These are phyloP conservation scores for Epinephelus cyanopodus DNA, from an alignment of 2,113 vertebrate genomes.

Conservation along the genomic window DNA sequence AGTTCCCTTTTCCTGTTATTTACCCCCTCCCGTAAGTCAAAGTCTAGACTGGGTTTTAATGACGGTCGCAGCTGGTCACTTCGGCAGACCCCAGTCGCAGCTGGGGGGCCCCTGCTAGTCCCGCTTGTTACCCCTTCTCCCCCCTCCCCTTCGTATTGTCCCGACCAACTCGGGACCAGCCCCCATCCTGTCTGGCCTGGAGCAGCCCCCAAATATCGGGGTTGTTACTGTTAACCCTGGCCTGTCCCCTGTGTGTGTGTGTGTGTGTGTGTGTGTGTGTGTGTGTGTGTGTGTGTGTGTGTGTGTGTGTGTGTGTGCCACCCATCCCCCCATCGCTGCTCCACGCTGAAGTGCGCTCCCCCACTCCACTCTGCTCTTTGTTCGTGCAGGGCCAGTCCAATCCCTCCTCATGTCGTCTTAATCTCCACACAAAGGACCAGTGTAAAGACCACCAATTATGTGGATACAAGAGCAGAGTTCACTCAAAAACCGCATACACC, in stretches of 20 bases:
- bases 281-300: too few relatives aligned
- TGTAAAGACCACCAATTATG: conserved; percentile 85
- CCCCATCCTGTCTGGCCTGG: conserved; percentile 72
- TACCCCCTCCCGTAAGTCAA: conserved; percentile 75
- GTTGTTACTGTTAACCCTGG: conserved; percentile 64
- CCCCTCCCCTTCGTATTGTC: conserved; percentile 60
- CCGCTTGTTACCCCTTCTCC: conserved; percentile 16
- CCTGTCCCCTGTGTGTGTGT: conserved; percentile 22
- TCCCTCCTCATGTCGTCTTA: conserved; percentile 85
- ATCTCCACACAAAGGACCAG: conserved; percentile 87
- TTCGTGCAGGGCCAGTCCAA: conserved; percentile 76
- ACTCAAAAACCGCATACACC: conserved; percentile 56
- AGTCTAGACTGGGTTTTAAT: conserved; percentile 88
- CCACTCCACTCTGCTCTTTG: conserved; percentile 77
- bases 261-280: too few relatives aligned
- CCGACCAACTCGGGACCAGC: conserved; percentile 52
- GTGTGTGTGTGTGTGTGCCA: neutral
- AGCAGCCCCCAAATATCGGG: conserved; percentile 60
- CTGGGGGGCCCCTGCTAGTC: conserved; percentile 62
- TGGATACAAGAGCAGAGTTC: conserved; percentile 78
- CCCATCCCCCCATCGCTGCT: conserved; percentile 63
- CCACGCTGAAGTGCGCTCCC: conserved; percentile 56
- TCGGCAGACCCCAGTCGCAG: conserved; percentile 65
- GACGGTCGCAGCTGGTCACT: conserved; percentile 81
- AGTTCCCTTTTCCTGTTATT: conserved; percentile 58